Evolutionary conservation across 2,113 vertebrate species (phyloP), one percentile per base, ranked within the genome.

Genomic region (Mustela nigripes): DNA sequence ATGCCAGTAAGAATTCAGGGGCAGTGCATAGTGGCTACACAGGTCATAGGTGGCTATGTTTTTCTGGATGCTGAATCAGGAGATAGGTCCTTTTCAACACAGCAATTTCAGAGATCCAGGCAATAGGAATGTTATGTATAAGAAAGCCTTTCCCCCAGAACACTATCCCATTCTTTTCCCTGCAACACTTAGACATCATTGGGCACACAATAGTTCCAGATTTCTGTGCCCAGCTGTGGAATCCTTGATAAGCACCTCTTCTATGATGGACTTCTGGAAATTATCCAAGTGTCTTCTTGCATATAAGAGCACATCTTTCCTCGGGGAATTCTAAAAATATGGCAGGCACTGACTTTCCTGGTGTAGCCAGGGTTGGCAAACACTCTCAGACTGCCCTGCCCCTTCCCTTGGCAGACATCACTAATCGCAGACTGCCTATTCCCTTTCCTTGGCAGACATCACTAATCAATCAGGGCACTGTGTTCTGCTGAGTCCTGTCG

Each of bases 401-500:
- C 18, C 39, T 58, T 69, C 42, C 71, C 31, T 0, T 10, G 22
- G 83, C 48, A 74, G 92, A 74, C 60, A 62, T 62, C 24, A 62
- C 60, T 62, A 62, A 62, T 62, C 22, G 4, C 19, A 31, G 2
- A 4, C 21, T 2, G n/a, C 31, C 42, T 21, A 12, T 63, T 24
- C 45, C 19, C 39, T 58, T 69, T 33, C 71, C 31, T 0, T 10
- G 22, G 71, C 39, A 74, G 92, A 67, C 71, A 42, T 93, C 58
- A 9, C n/a, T 78, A 58, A 45, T 69, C 1, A 1, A 63, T 78
- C 39, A 16, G 31, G 6, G 42, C 19, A 0, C 39, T 0, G 0
- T 2, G 62, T 60, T 14, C 36, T 53, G 69, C 69, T 56, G 81
- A 91, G 69, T 53, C 22, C 33, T 24, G 62, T 53, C 48, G 28